phyloP scores from a whole-genome alignment of 2,113 vertebrate species.

The Paramisgurnus dabryanus region DNA sequence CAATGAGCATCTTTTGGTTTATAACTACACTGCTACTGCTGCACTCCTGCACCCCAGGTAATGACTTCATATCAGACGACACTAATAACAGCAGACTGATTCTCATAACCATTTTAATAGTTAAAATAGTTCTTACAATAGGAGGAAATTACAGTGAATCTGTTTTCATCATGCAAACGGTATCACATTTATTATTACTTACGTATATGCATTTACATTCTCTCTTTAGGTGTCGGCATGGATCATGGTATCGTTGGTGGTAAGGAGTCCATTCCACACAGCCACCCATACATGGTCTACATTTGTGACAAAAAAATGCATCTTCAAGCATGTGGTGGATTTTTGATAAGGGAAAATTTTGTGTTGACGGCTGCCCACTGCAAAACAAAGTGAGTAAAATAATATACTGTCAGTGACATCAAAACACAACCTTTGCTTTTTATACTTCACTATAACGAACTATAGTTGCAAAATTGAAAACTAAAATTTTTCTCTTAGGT shows the following conservation, averaged over 20 bases:
- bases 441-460: too few relatives aligned
- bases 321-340: slow-evolving; percentile 55
- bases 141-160: too few relatives aligned
- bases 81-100: not conserved
- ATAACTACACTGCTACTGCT: slow-evolving; percentile 38
- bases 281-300: slow-evolving; percentile 65
- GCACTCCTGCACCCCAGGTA: slow-evolving; percentile 56
- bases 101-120: not conserved
- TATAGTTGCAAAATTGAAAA: too few relatives aligned
- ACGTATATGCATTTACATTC: not conserved
- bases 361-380: slow-evolving; percentile 67
- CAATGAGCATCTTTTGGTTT: slow-evolving; percentile 46
- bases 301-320: not conserved
- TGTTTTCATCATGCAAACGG: too few relatives aligned
- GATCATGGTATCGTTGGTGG: slow-evolving; percentile 56
- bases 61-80: not conserved
- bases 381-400: too few relatives aligned
- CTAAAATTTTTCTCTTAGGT: too few relatives aligned
- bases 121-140: not conserved
- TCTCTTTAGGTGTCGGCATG: slow-evolving; percentile 1
- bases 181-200: too few relatives aligned
- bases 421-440: too few relatives aligned
- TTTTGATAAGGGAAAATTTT: slow-evolving; percentile 65
- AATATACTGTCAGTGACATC: too few relatives aligned
- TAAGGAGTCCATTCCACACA: slow-evolving; percentile 39